phyloP scores from a whole-genome alignment of 2,113 vertebrate species.

The Chaenocephalus aceratus region DNA sequence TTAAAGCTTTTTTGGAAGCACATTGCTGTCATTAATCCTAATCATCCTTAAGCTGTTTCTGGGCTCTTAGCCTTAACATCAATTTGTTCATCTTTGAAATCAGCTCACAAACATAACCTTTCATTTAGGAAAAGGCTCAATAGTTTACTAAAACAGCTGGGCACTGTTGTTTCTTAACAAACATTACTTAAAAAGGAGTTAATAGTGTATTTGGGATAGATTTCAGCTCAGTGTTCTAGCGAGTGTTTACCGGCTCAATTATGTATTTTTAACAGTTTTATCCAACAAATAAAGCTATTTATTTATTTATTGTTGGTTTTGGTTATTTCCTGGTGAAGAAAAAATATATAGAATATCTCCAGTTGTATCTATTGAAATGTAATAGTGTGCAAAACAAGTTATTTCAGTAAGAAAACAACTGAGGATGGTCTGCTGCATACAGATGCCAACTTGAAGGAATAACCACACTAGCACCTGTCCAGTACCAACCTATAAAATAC shows the following conservation, averaged over 20 bases:
- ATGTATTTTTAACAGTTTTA: not conserved
- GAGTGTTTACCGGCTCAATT: not conserved
- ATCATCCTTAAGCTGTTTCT: no score
- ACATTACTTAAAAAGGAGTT: not conserved
- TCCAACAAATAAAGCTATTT: no score
- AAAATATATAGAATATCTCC: not conserved
- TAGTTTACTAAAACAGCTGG: not conserved
- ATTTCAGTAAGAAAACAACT: not conserved
- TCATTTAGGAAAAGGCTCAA: not conserved
- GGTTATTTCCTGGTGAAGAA: not conserved
- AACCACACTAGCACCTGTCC: not conserved
- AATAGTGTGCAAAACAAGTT: not conserved
- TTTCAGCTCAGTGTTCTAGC: not conserved
- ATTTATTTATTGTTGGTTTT: not conserved
- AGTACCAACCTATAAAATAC: not conserved
- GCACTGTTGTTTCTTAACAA: not conserved
- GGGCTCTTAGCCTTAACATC: no score
- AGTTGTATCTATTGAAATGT: not conserved
- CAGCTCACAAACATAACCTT: not conserved
- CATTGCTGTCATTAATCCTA: no score
- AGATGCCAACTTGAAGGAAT: conserved; percentile 4
- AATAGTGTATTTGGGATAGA: not conserved
- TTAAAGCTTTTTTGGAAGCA: not conserved
- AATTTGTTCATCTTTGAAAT: not conserved
- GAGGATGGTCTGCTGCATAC: not conserved